These are phyloP conservation scores for Forbesichthys papilliferus DNA, from an alignment of 2,113 vertebrate species.

Conservation along the genomic window DNA sequence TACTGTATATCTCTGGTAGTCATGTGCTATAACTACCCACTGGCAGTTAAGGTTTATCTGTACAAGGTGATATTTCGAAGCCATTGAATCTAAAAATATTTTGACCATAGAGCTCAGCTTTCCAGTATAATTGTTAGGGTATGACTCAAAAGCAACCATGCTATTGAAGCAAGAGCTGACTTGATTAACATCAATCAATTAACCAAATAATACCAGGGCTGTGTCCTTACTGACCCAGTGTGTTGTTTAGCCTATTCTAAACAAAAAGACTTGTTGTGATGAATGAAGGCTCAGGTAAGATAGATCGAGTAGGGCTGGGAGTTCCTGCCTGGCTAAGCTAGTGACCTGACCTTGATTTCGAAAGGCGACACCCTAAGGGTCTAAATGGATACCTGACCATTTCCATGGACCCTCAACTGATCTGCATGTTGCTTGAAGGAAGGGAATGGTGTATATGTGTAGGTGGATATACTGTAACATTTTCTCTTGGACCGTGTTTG, in stretches of 20 bases:
- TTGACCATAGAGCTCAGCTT: too few species aligned
- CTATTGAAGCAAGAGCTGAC: too few species aligned
- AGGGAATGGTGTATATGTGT: constrained; percentile 5
- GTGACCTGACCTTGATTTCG: constrained; percentile 42
- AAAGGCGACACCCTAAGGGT: constrained; percentile 3
- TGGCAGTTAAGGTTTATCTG: too few species aligned
- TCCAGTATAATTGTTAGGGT: too few species aligned
- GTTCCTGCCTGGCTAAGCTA: constrained; percentile 23
- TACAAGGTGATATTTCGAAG: too few species aligned
- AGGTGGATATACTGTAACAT: constrained; percentile 22
- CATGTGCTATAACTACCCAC: too few species aligned
- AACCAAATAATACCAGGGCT: background rate
- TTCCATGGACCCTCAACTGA: constrained; percentile 16
- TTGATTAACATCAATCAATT: constrained; percentile 23
- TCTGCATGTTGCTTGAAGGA: constrained; percentile 8
- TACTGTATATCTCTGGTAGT: too few species aligned
- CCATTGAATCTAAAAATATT: too few species aligned
- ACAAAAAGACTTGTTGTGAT: constrained; percentile 34
- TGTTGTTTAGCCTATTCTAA: constrained; percentile 36
- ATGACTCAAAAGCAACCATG: too few species aligned
- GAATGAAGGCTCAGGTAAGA: constrained; percentile 12
- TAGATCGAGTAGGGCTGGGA: constrained; percentile 11
- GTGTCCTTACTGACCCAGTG: background rate
- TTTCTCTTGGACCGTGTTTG: constrained; percentile 21
- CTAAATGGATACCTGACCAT: constrained; percentile 41